A percentile compares a stretch with the other conserved stretches of the same genome.
phyloP scores from a whole-genome alignment of 2,797 vertebrate species.

The Sebastolobus alascanus region DNA sequence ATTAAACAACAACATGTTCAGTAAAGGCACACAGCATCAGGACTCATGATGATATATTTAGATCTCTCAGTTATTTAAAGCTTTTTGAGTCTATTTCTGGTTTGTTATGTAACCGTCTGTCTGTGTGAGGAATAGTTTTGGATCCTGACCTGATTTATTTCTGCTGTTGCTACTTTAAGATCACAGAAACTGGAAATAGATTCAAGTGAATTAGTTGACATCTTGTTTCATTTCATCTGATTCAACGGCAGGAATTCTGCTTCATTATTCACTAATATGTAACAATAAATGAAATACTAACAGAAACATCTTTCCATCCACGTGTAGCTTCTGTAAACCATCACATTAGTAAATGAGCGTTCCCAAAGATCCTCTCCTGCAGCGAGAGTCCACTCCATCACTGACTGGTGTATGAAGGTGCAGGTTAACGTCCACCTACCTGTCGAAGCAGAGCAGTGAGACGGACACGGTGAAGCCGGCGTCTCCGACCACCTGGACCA shows the following conservation, averaged over 20 bases:
- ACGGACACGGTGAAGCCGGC: constrained; percentile 87
- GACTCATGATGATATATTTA: neutral
- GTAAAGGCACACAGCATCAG: neutral
- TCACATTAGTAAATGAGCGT: neutral
- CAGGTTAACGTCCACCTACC: constrained; percentile 79
- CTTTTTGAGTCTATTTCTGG: constrained; percentile 21
- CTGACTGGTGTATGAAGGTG: neutral
- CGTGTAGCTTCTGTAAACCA: neutral
- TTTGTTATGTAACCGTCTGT: neutral
- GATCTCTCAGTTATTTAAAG: constrained; percentile 18
- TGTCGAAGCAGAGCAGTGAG: constrained; percentile 93
- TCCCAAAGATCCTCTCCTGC: neutral
- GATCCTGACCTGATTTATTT: constrained; percentile 3
- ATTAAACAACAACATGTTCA: neutral
- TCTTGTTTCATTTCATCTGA: neutral
- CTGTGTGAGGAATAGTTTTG: neutral
- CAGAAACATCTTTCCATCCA: neutral
- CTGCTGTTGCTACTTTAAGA: neutral
- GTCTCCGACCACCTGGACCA: constrained; percentile 90
- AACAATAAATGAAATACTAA: neutral
- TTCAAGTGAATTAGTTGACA: neutral
- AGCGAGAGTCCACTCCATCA: neutral
- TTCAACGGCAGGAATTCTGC: neutral
- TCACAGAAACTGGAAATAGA: neutral
- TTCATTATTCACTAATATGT: neutral